These are phyloP conservation scores for Acrocephalus arundinaceus DNA, from an alignment of 2,113 vertebrate genomes.

Conservation along the genomic window DNA sequence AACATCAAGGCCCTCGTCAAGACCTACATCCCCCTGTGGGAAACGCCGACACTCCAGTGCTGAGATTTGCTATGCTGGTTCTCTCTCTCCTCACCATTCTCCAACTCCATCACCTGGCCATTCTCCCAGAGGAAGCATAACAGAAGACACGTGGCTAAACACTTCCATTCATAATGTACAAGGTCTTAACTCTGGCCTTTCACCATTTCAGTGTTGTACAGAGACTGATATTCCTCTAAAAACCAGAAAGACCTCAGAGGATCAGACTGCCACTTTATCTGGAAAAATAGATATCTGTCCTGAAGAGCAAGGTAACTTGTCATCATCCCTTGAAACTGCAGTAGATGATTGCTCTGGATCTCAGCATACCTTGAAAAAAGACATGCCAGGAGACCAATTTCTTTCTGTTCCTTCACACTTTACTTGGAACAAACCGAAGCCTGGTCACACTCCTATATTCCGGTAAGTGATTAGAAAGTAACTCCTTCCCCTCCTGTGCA, in stretches of 20 bases:
- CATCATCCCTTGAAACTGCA: slow-evolving; percentile 87
- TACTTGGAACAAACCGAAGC: slow-evolving; percentile 98
- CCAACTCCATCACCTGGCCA: slow-evolving; percentile 92
- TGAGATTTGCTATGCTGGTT: slow-evolving; percentile 90
- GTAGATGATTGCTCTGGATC: slow-evolving; percentile 83
- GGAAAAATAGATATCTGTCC: slow-evolving; percentile 87
- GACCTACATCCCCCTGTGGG: slow-evolving; percentile 95
- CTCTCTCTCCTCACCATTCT: slow-evolving; percentile 93
- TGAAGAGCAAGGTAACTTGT: slow-evolving; percentile 87
- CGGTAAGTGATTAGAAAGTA: slow-evolving; percentile 78
- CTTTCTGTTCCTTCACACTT: slow-evolving; percentile 97
- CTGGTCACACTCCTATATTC: slow-evolving; percentile 96
- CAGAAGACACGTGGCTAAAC: slow-evolving; percentile 93
- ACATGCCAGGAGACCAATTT: slow-evolving; percentile 91
- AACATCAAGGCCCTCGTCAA: slow-evolving; percentile 91
- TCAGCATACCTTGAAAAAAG: slow-evolving; percentile 90
- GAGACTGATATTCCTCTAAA: slow-evolving; percentile 96
- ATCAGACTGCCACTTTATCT: slow-evolving; percentile 84
- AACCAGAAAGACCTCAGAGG: slow-evolving; percentile 96
- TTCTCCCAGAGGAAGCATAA: slow-evolving; percentile 93
- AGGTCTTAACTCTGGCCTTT: slow-evolving; percentile 77
- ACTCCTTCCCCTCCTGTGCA: background rate
- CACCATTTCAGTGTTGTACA: slow-evolving; percentile 90
- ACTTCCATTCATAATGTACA: slow-evolving; percentile 76
- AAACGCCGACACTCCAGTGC: slow-evolving; percentile 97